Conservation (phyloP, 2,113 vertebrate species). For the Cygnus atratus region DNA sequence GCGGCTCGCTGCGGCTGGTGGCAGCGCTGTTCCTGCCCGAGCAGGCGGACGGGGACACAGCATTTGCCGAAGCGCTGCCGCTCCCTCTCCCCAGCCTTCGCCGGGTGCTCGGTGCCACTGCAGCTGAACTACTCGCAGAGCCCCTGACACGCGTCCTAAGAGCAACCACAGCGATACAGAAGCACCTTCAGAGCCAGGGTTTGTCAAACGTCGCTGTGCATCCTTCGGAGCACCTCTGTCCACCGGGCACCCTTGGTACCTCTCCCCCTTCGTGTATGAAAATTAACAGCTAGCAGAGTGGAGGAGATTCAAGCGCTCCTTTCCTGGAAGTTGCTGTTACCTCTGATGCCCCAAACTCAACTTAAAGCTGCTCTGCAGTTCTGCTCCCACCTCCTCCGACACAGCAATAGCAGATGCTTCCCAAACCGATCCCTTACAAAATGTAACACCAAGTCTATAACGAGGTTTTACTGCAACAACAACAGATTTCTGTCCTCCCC, state of each 20-base stretch:
- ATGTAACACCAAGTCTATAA: not conserved
- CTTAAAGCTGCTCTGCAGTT: not conserved
- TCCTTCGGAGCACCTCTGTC: not conserved
- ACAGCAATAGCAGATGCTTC: slow-evolving; percentile 20
- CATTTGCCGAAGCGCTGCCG: not conserved
- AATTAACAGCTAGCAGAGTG: not conserved
- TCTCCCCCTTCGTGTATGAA: not conserved
- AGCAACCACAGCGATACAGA: fast-evolving
- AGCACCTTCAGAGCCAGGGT: not conserved
- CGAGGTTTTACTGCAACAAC: slow-evolving; percentile 18
- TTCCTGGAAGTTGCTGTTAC: not conserved
- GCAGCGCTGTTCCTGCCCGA: not conserved
- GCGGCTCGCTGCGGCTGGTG: not conserved
- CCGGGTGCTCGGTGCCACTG: not conserved
- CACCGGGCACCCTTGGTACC: fast-evolving
- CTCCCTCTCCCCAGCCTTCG: not conserved
- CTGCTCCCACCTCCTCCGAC: not conserved
- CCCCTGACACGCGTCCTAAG: not conserved
- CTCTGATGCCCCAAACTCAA: slow-evolving; percentile 1
- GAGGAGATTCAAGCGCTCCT: not conserved
- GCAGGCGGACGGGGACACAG: not conserved
- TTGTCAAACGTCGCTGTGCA: fast-evolving
- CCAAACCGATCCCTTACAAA: not conserved
- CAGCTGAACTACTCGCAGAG: no score
- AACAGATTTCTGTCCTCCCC: slow-evolving; percentile 4